phyloP scores from a whole-genome alignment of 2,797 vertebrate species.

The Anguilla marmorata region DNA sequence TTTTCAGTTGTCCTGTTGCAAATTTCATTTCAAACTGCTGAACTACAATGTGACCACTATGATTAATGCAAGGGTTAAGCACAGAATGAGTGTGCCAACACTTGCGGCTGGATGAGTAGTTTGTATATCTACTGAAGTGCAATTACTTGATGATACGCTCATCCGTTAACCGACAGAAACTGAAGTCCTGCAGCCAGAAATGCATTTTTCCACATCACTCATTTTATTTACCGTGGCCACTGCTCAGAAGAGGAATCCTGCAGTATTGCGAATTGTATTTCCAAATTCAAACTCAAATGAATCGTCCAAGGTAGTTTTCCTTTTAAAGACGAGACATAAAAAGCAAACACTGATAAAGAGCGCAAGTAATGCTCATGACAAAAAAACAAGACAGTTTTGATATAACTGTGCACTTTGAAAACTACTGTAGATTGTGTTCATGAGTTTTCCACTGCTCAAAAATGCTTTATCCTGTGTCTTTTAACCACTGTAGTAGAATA shows the following conservation, averaged over 20 bases:
- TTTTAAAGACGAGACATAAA: neutral
- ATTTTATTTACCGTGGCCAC: constrained; percentile 45
- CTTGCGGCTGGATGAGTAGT: constrained; percentile 49
- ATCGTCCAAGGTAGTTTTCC: constrained; percentile 46
- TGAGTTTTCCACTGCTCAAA: constrained; percentile 40
- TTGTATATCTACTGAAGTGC: constrained; percentile 66
- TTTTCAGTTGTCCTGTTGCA: constrained; percentile 46
- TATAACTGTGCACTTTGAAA: constrained; percentile 34
- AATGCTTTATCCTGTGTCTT: constrained; percentile 35
- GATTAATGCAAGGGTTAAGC: constrained; percentile 54
- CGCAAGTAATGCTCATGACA: constrained; percentile 30
- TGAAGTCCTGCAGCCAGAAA: constrained; percentile 37
- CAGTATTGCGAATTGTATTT: constrained; percentile 55
- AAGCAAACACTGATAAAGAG: constrained; percentile 35
- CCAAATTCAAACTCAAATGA: constrained; percentile 22
- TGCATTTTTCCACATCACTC: constrained; percentile 29
- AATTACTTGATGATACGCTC: constrained; percentile 62
- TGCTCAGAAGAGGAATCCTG: constrained; percentile 61
- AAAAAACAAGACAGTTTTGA: constrained; percentile 34
- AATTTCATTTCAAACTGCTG: constrained; percentile 43
- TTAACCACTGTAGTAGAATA: constrained; percentile 17
- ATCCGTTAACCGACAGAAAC: constrained; percentile 47
- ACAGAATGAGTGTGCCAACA: constrained; percentile 38
- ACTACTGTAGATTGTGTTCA: constrained; percentile 28
- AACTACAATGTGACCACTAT: constrained; percentile 49